phyloP scores from a whole-genome alignment of 2,888 invertebrate genomes.

The Cryptus armator region DNA sequence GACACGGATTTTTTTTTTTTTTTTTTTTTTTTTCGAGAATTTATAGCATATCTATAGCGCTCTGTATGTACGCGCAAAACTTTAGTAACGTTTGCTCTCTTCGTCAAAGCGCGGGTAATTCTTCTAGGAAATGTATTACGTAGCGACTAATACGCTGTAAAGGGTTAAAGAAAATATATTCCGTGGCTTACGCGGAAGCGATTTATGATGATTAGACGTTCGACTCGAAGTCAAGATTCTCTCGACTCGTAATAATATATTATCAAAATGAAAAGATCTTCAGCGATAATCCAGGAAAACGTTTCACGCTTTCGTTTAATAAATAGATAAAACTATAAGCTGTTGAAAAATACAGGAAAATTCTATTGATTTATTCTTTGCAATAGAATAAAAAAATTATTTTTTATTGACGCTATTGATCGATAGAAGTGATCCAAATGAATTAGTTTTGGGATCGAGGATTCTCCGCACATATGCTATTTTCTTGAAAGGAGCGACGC shows the following conservation, averaged over 20 bases:
- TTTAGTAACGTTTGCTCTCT: slow-evolving; percentile 2
- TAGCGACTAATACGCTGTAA: slow-evolving; percentile 5
- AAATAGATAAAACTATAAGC: background rate
- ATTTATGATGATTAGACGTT: slow-evolving; percentile 84
- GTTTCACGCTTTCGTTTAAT: slow-evolving; percentile 19
- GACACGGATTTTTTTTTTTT: slow-evolving; percentile 57
- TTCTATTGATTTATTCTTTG: background rate
- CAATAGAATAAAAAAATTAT: slow-evolving; percentile 48
- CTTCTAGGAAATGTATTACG: slow-evolving; percentile 64
- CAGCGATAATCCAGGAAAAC: slow-evolving; percentile 40
- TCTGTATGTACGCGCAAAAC: background rate
- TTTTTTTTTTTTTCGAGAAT: slow-evolving; percentile 16
- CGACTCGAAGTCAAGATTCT: slow-evolving; percentile 39
- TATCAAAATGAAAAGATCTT: slow-evolving; percentile 23
- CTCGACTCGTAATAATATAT: slow-evolving; percentile 56
- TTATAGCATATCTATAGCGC: slow-evolving; percentile 10
- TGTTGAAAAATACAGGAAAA: background rate
- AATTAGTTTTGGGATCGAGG: slow-evolving; percentile 12
- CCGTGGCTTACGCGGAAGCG: slow-evolving; percentile 82
- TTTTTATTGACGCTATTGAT: slow-evolving; percentile 49
- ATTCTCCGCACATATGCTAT: slow-evolving; percentile 20
- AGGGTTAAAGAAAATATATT: slow-evolving; percentile 61
- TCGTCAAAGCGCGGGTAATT: slow-evolving; percentile 51
- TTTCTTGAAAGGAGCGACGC: slow-evolving; percentile 57
- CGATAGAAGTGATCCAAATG: background rate